Base-by-base conservation (phyloP, 2,113 vertebrate species). In the Neogobius melanostomus region DNA sequence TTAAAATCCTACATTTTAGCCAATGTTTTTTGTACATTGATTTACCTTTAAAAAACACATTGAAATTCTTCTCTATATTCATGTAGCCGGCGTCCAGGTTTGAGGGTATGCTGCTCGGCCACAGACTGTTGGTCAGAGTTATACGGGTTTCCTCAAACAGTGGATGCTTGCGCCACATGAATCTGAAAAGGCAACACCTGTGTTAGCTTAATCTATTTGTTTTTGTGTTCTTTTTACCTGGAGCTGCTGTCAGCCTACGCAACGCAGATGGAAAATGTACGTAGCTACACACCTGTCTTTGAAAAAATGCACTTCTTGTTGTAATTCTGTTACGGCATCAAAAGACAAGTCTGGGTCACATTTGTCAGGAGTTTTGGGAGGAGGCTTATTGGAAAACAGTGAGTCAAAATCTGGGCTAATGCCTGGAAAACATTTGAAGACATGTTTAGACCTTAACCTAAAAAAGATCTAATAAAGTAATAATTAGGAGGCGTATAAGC, bases 41-140 rank as follows among this genome's bases (percentile, higher is more conserved):
- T 28, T 69, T 75, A 90, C 88, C 90, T 88, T 90, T 91, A 50
- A 91, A 92, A 81, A 91, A 85, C 21, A 89, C 1, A 36, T 82
- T 53, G 0, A 61, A 1, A 43, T 85, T 81, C 21, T 1, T 63
- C 36, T 70, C 66, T 14, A 68, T 46, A 11, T 87, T 89, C 66
- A 89, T 75, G 64, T 91, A 90, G 21, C 69, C 87, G 7, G 89
- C 88, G 14, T 89, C 86, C 68, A 91, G 7, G 68, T 72, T 7
- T 15, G 69, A 6, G 6, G 87, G 89, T 0, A 91, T 48, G 4
- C 0, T 36, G 5, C 85, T 75, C 1, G 75, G 10, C 90, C 91
- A 91, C 62, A 92, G 67, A 50, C 85, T 84, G 74, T 45, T 81
- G 8, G 88, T 90, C 68, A 90, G 44, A 45, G 81, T 80, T 66